Percentiles rank a stretch among this genome's conserved stretches.
phyloP scores from a whole-genome alignment of 2,888 invertebrate species.

The Calliopum simillimum region DNA sequence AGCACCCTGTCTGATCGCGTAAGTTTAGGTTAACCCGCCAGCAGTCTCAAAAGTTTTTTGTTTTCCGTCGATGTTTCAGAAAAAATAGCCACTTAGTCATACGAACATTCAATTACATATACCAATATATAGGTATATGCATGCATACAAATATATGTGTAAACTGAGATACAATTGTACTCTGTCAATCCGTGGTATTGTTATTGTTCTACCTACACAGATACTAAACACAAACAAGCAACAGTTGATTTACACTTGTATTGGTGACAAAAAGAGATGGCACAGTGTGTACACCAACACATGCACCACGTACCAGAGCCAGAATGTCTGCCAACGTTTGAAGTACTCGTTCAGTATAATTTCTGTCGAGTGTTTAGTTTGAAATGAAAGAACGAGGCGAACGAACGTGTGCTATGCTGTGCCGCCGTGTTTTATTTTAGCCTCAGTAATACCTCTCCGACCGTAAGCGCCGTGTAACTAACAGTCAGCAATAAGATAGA shows the following conservation, averaged over 20 bases:
- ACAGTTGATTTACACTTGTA: conserved; percentile 48
- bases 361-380: conserved; percentile 46
- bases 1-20: too few species aligned
- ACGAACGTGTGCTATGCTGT: conserved; percentile 46
- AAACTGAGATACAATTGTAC: background rate
- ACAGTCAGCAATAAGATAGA: background rate
- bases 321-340: conserved; percentile 62
- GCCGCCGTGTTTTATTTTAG: conserved; percentile 43
- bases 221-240: conserved; percentile 42
- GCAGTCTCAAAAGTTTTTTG: background rate
- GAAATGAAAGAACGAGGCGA: conserved; percentile 51
- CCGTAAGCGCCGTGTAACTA: conserved; percentile 6
- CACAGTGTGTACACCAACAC: conserved; percentile 38
- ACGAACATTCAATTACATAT: conserved; percentile 35
- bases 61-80: conserved; percentile 28
- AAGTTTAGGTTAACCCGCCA: too few species aligned
- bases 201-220: conserved; percentile 47
- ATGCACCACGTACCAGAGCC: conserved; percentile 55
- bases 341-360: conserved; percentile 48
- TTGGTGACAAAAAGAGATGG: conserved; percentile 19
- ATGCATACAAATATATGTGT: conserved; percentile 34
- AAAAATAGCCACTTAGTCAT: conserved; percentile 40
- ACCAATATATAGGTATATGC: conserved; percentile 38
- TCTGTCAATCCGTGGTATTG: conserved; percentile 23
- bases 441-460: conserved; percentile 37